Evolutionary conservation across 2,888 invertebrate species (phyloP).

Genomic region (Clitarchus hookeri): DNA sequence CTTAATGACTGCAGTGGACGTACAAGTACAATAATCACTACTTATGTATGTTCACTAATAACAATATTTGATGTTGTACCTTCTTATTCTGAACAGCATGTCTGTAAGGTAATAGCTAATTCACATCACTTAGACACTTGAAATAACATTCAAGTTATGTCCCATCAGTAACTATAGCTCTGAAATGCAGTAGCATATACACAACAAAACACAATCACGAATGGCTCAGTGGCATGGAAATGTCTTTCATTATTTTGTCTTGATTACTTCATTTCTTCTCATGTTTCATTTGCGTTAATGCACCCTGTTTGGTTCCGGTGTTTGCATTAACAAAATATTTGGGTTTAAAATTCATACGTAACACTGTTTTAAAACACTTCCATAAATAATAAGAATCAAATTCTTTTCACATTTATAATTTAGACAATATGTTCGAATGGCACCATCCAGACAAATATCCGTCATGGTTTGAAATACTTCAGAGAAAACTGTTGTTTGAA

Average conservation of each 20-base stretch:
- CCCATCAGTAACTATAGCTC: not conserved
- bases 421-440: not conserved
- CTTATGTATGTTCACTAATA: not conserved
- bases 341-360: not conserved
- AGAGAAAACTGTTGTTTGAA: not conserved
- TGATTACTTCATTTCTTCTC: not conserved
- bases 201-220: not conserved
- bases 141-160: not conserved
- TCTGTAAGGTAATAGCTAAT: not conserved
- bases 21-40: not conserved
- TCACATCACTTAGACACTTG: not conserved
- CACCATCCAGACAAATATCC: not conserved
- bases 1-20: not conserved
- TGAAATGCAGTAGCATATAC: not conserved
- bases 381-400: not conserved
- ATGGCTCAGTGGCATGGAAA: not conserved
- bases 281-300: not conserved
- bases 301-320: not conserved
- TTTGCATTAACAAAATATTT: not conserved
- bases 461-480: not conserved
- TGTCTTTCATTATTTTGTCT: conserved; percentile 14
- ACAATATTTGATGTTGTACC: not conserved
- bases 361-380: not conserved
- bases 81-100: not conserved
- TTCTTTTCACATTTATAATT: not conserved